A percentile compares a stretch with the other conserved stretches of the same genome.
Evolutionary conservation across 1,140 invertebrate genomes (phyloP).

Genomic region (Schmidtea mediterranea): DNA sequence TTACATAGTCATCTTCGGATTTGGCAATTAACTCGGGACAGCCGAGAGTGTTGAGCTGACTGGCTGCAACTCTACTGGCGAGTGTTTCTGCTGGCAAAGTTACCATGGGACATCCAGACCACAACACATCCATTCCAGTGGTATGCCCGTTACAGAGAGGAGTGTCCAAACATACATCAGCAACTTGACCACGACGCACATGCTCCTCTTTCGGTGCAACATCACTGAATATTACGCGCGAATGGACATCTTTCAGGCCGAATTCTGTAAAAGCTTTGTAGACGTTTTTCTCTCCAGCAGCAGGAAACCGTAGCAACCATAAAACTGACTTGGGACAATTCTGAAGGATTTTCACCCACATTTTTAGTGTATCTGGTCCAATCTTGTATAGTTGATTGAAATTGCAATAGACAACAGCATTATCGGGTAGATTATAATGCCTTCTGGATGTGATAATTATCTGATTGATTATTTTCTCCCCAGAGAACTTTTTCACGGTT

Average conservation of each 20-base stretch:
- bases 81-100: constrained; percentile 72
- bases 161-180: constrained; percentile 89
- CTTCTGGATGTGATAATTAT: constrained; percentile 73
- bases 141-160: constrained; percentile 96
- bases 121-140: constrained; percentile 94
- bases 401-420: constrained; percentile 92
- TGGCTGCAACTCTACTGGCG: constrained; percentile 84
- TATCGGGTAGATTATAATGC: constrained; percentile 78
- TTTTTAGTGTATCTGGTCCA: constrained; percentile 62
- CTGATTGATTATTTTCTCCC: constrained; percentile 72
- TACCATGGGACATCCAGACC: constrained; percentile 90
- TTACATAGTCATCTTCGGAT: constrained; percentile 60
- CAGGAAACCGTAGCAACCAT: constrained; percentile 81
- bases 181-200: constrained; percentile 74
- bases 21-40: constrained; percentile 75
- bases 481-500: constrained; percentile 53
- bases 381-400: constrained; percentile 99
- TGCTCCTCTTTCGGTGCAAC: constrained; percentile 89
- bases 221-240: constrained; percentile 71
- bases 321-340: constrained; percentile 77
- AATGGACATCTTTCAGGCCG: constrained; percentile 24
- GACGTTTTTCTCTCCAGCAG: constrained; percentile 50
- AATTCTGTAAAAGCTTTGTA: not conserved
- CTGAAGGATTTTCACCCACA: constrained; percentile 78
- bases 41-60: constrained; percentile 65